These are phyloP conservation scores for Archivesica marissinica DNA, from an alignment of 1,140 invertebrate genomes.

Conservation along the genomic window DNA sequence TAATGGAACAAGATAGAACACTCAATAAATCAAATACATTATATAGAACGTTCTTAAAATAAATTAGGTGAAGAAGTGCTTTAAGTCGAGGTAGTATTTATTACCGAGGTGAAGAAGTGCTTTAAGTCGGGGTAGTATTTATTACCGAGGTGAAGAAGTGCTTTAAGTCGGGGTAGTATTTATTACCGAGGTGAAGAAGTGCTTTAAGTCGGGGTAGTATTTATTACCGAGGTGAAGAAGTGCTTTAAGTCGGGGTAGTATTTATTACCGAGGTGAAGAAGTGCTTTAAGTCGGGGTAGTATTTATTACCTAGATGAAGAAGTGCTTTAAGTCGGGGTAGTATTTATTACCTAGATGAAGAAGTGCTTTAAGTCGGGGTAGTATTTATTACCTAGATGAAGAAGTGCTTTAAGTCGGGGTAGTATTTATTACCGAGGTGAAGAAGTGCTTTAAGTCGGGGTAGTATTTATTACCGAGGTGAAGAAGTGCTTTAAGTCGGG, in stretches of 20 bases:
- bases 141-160: constrained; percentile 14
- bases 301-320: neutral
- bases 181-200: constrained; percentile 9
- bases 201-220: neutral
- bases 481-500: constrained; percentile 10
- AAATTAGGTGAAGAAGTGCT: neutral
- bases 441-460: constrained; percentile 13
- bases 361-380: too few relatives aligned
- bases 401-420: constrained; percentile 12
- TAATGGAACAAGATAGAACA: constrained; percentile 64
- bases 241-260: neutral
- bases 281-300: too few relatives aligned
- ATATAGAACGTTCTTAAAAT: constrained; percentile 64
- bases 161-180: neutral
- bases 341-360: neutral
- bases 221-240: constrained; percentile 1
- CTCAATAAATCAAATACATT: constrained; percentile 56
- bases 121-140: neutral
- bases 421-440: neutral
- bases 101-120: constrained; percentile 9
- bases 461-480: neutral
- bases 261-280: neutral
- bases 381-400: neutral
- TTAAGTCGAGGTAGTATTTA: neutral
- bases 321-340: constrained; percentile 6